Base-by-base conservation (phyloP, 2,888 invertebrate genomes). In the Cephus rjabovi region DNA sequence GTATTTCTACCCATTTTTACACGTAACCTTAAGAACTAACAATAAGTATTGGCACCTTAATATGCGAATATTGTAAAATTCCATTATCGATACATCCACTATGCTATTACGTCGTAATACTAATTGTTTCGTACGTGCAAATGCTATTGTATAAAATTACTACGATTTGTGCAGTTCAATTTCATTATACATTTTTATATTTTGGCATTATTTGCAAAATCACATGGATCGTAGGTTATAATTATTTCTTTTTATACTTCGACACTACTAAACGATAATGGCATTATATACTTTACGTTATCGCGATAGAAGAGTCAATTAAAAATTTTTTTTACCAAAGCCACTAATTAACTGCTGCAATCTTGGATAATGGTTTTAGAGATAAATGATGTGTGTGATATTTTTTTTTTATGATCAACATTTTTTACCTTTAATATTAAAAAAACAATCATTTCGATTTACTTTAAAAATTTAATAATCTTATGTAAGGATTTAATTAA, bases 111-210 rank as follows among this genome's bases (percentile, higher is more conserved):
- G 15, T 40, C 56, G 56, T 56, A 56, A 56, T 56, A 23, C 56
- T 56, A 56, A 56, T 56, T 56, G 23, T 56, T 23, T 56, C 56
- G 56, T 56, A 56, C 56, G 56, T 56, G 56, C 33, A n/a, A 69
- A 76, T 68, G 70, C 33, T 56, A 34, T 23, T 76, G 69, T 40
- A 75, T 40, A 34, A 56, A 75, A 75, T 40, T n/a, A 56, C 33
- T 35, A 75, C 3, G 40, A n/a, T 40, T 75, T 75, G 56, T 35
- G 35, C 31, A 12, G 12, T 40, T 75, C 11, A 30, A 75, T 30
- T 40, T 31, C 34, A 9, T 56, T 1, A 23, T 56, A 23, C 2
- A 23, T 56, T 23, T 23, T 56, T 23, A 56, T 56, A 23, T 56
- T 56, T 56, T 23, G 9, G 6, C 23, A 23, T 56, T 56, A 56